These are phyloP conservation scores for Phyllostomus discolor DNA, from an alignment of 2,113 vertebrate species.

Conservation along the genomic window DNA sequence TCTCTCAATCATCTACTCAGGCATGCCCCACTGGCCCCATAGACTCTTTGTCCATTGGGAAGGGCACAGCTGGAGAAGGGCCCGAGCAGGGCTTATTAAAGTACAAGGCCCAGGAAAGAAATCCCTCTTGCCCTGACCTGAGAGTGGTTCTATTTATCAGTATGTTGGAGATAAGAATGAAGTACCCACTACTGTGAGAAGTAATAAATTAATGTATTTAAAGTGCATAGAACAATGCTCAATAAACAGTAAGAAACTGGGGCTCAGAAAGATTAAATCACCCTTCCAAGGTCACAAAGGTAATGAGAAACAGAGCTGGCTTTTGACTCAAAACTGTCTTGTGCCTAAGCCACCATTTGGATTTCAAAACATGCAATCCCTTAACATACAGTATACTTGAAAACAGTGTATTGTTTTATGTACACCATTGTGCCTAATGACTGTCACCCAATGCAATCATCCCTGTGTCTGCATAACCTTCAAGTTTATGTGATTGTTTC, in stretches of 20 bases:
- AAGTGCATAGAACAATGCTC: neutral
- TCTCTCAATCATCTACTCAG: neutral
- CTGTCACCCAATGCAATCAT: neutral
- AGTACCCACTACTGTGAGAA: neutral
- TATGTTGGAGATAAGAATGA: neutral
- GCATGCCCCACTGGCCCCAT: neutral
- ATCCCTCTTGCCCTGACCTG: neutral
- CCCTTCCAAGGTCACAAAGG: neutral
- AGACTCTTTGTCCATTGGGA: neutral
- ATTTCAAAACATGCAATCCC: neutral
- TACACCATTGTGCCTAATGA: neutral
- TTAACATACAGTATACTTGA: neutral
- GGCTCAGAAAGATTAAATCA: neutral
- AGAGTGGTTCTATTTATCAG: neutral
- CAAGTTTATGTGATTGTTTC: neutral
- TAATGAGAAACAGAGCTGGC: neutral
- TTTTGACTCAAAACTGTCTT: neutral
- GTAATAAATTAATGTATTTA: neutral
- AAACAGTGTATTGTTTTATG: neutral
- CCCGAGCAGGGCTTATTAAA: neutral
- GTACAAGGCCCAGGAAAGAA: neutral
- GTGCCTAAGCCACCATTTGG: neutral
- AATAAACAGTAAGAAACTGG: neutral
- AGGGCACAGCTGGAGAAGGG: neutral
- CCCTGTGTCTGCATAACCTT: neutral